Base-by-base conservation (phyloP, 2,113 vertebrate genomes). In the Halcyon malimbica region DNA sequence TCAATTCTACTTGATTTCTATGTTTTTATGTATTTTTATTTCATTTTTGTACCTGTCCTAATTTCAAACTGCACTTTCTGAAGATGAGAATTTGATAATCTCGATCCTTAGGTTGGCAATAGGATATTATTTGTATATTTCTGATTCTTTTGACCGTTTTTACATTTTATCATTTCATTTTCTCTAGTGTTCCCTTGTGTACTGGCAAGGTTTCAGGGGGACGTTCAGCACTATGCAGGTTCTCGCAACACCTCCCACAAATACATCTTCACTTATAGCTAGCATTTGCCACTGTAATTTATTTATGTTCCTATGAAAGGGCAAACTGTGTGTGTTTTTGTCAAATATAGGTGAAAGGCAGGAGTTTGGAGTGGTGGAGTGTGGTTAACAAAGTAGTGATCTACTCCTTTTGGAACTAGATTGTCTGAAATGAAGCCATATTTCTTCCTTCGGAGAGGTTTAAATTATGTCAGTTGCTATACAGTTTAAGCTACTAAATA, bases 41-140 rank as follows among this genome's bases (percentile, higher is more conserved):
- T 80, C 6, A 13, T 57, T 76, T 85, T 86, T 92, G 10, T 73
- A 57, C 33, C 26, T 60, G 16, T 42, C 23, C 10, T 57, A 16
- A 73, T 68, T 94, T 93, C 56, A 15, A 62, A 95, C 62, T 65
- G 16, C 41, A 42, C 37, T 68, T 82, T 86, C 71, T 24, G 29
- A 82, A 67, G 31, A 24, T 42, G 14, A 59, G 16, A 79, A 62
- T 64, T 93, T 10, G 8, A 48, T 69, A 42, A 90, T 51, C 29
- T 62, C 85, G 37, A 41, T 65, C 12, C 84, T 8, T 75, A 35
- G 29, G n/a, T 56, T 93, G 18, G 20, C 73, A 82, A 31, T 39
- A 33, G 63, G 42, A 14, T 70, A 48, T 77, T 63, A 39, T 4
- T 77, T 59, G 33, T 12, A 29, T 69, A 62, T 68, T 70, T 87